Conservation (phyloP, 1,140 invertebrate species). For the Linepithema humile region DNA sequence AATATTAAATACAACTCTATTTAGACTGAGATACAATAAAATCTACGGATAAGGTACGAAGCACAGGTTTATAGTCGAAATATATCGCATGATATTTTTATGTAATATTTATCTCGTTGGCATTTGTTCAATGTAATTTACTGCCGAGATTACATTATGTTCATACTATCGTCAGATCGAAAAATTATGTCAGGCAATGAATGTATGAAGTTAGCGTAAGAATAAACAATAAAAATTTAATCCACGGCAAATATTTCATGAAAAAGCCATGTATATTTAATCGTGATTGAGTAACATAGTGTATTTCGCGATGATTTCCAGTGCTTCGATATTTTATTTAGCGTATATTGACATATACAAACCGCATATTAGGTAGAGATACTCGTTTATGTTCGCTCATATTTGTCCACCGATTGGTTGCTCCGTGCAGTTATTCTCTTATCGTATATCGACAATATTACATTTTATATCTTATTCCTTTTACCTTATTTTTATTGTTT, state of each 20-base stretch:
- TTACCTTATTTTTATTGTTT: slow-evolving; percentile 33
- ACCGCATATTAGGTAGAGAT: slow-evolving; percentile 31
- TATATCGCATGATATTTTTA: slow-evolving; percentile 8
- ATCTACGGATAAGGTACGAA: not conserved
- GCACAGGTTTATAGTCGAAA: not conserved
- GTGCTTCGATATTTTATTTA: slow-evolving; percentile 40
- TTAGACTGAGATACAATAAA: not conserved
- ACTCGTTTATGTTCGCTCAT: slow-evolving; percentile 17
- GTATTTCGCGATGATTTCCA: not conserved
- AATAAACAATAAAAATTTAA: slow-evolving; percentile 2
- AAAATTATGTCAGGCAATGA: not conserved
- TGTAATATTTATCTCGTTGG: not conserved
- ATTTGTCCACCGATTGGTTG: slow-evolving; percentile 30
- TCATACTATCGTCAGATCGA: not conserved
- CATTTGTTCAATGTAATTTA: not conserved
- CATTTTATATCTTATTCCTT: slow-evolving; percentile 45
- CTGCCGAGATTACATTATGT: not conserved
- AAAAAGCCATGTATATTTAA: not conserved
- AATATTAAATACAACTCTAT: not conserved
- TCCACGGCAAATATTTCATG: slow-evolving; percentile 4
- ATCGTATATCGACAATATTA: slow-evolving; percentile 31
- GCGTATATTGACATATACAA: not conserved
- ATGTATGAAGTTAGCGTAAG: not conserved
- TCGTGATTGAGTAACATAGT: not conserved
- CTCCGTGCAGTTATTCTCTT: slow-evolving; percentile 33